Evolutionary conservation across 2,888 invertebrate genomes (phyloP).

Genomic region (Agrotis puta): DNA sequence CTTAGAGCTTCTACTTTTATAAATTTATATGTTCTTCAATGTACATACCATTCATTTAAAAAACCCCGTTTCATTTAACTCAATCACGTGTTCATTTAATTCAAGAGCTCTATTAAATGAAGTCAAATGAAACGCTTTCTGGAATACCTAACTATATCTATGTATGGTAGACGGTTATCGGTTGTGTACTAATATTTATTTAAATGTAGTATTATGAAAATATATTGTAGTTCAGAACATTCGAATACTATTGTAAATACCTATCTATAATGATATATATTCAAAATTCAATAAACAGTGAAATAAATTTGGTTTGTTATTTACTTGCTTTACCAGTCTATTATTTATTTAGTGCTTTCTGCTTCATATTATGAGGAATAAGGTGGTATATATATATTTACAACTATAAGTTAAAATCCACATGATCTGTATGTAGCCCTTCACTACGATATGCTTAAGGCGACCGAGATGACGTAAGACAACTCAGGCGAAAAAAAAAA

Average conservation of each 20-base stretch:
- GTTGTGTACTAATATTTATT: slow-evolving; percentile 84
- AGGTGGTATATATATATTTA: too few species aligned
- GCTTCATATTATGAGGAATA: slow-evolving; percentile 2
- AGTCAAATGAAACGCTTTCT: slow-evolving; percentile 47
- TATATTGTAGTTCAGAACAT: slow-evolving; percentile 80
- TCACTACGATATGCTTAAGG: too few species aligned
- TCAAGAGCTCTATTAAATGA: slow-evolving; percentile 52
- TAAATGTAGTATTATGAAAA: slow-evolving; percentile 76
- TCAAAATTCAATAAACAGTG: slow-evolving; percentile 86
- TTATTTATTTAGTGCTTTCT: slow-evolving; percentile 10
- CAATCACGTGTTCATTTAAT: slow-evolving; percentile 49
- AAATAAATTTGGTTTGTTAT: slow-evolving; percentile 71
- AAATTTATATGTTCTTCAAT: slow-evolving; percentile 62
- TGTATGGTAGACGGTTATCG: slow-evolving; percentile 69
- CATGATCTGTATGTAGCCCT: too few species aligned
- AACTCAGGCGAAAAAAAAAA: too few species aligned
- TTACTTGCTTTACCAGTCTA: slow-evolving; percentile 55
- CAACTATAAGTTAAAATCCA: too few species aligned
- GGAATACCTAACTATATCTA: slow-evolving; percentile 45
- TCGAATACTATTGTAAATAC: slow-evolving; percentile 86
- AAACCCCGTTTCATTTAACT: slow-evolving; percentile 42
- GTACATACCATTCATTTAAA: slow-evolving; percentile 43
- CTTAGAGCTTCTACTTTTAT: slow-evolving; percentile 67
- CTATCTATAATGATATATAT: slow-evolving; percentile 83
- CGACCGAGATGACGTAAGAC: too few species aligned